Base-by-base conservation (phyloP, 2,888 invertebrate species). In the Lottia gigantea region DNA sequence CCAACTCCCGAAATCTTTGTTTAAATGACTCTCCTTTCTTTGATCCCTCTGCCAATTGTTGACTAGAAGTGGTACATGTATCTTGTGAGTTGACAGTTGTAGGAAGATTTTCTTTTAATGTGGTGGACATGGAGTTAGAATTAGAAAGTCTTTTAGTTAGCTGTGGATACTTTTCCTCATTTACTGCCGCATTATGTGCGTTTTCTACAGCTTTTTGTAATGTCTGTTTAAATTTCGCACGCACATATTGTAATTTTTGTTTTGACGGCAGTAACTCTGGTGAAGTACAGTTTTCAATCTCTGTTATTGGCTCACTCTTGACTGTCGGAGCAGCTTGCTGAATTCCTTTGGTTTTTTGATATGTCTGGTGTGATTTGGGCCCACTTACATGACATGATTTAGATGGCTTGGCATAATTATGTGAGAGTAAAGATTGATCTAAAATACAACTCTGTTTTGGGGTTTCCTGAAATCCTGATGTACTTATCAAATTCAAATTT, bases 231-330 rank as follows among this genome's bases (percentile, higher is more conserved):
- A 82, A 82, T 67, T 78, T 73, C 26, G 71, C 75, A n/a, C 82
- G 67, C 7, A 80, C 81, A 74, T 75, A 78, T 71, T 79, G 80
- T 31, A 82, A 72, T 67, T 76, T 76, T 46, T 81, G 80, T 69
- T 76, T 80, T 14, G 81, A 72, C 12, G 79, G 79, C 76, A 79
- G 78, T 0, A 69, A 55, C 62, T 67, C 67, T 23, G 46, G 65
- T 23, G 16, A 15, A 16, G n/a, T 19, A 23, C 23, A 16, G 15
- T 45, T 23, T 65, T 31, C 46, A 45, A 65, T 16, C 26, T 31
- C n/a, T 65, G 19, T 16, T 19, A 46, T 46, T 8, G 19, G 45
- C 46, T 65, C 65, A 7, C 23, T 45, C 0, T 16, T 45, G n/a
- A n/a, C 16, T n/a, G n/a, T 15, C 19, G 2, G 14, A 8, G 23